A percentile compares a stretch with the other conserved stretches of the same genome.
phyloP scores from a whole-genome alignment of 1,140 invertebrate genomes.

The Heliconius hermathena region DNA sequence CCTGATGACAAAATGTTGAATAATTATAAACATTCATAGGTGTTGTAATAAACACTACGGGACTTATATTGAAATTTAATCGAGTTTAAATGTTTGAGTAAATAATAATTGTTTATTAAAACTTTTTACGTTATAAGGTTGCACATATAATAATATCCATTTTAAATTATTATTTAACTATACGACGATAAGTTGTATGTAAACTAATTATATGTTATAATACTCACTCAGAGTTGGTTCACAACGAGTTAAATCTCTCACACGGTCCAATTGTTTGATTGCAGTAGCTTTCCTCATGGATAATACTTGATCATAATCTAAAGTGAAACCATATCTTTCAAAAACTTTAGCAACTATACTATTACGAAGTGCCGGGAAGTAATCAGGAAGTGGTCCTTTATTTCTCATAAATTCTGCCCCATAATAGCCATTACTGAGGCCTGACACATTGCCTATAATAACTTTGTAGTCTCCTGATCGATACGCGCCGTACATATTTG shows the following conservation, averaged over 20 bases:
- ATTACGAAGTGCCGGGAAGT: slow-evolving; percentile 52
- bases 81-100: too few relatives aligned
- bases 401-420: slow-evolving; percentile 59
- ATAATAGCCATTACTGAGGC: slow-evolving; percentile 64
- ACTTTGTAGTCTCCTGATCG: slow-evolving; percentile 72
- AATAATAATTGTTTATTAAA: too few relatives aligned
- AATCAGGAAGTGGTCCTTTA: slow-evolving; percentile 57
- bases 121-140: too few relatives aligned
- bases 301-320: slow-evolving; percentile 53
- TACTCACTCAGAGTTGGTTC: slow-evolving; percentile 65
- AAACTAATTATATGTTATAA: neutral
- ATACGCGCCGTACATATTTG: slow-evolving; percentile 62
- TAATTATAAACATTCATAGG: neutral
- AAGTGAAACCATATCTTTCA: slow-evolving; percentile 53
- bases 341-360: slow-evolving; percentile 57
- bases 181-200: neutral
- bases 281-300: slow-evolving; percentile 49
- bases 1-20: slow-evolving; percentile 10
- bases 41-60: too few relatives aligned
- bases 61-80: too few relatives aligned
- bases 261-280: slow-evolving; percentile 52
- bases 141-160: too few relatives aligned
- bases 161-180: too few relatives aligned
- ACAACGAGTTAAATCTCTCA: slow-evolving; percentile 57
- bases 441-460: slow-evolving; percentile 70